phyloP scores from a whole-genome alignment of 2,888 invertebrate species.

The Cyrtodaria siliqua region DNA sequence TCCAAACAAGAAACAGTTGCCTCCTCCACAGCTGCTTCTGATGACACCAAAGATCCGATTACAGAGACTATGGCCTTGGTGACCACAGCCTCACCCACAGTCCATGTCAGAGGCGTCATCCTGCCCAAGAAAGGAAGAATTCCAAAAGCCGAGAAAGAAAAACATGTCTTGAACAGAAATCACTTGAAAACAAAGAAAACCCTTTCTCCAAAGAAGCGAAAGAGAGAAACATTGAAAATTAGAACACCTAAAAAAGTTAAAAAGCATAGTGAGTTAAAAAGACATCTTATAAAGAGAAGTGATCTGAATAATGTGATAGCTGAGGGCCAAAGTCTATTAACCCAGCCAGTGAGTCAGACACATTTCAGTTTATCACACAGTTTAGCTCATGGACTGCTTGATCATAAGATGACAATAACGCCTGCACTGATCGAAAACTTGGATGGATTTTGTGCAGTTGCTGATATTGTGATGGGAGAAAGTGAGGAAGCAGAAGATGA shows the following conservation, averaged over 20 bases:
- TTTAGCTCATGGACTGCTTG: constrained; percentile 22
- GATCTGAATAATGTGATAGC: not conserved
- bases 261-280: not conserved
- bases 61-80: constrained; percentile 55
- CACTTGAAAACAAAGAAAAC: not conserved
- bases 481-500: constrained; percentile 61
- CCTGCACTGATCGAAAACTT: constrained; percentile 65
- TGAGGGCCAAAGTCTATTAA: too few species aligned
- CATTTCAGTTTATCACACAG: not conserved
- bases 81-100: constrained; percentile 78
- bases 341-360: too few species aligned
- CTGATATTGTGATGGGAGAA: constrained; percentile 52
- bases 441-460: constrained; percentile 68
- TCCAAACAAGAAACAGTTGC: not conserved
- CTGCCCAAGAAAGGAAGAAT: constrained; percentile 45
- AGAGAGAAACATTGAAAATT: not conserved
- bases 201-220: not conserved
- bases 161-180: not conserved
- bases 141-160: constrained; percentile 20
- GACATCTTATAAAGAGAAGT: not conserved
- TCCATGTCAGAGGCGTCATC: constrained; percentile 37
- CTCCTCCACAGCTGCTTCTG: not conserved
- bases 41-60: constrained; percentile 20
- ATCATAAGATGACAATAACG: constrained; percentile 58
- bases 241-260: not conserved